Conservation (phyloP, 2,113 vertebrate species). For the Donacobius atricapilla region DNA sequence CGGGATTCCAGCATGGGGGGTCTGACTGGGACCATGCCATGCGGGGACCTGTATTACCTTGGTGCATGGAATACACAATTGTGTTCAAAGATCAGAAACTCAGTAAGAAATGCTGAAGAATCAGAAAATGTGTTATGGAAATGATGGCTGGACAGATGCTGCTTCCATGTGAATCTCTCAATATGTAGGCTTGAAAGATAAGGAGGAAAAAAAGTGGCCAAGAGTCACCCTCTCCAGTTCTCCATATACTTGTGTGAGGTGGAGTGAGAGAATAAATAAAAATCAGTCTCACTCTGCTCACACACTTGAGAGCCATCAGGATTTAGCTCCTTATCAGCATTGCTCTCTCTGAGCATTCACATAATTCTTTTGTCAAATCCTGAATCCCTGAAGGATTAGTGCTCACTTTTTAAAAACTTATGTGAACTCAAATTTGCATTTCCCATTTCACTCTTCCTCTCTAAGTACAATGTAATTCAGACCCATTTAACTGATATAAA, state of each 20-base stretch:
- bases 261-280: neutral
- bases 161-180: neutral
- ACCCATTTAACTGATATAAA: constrained; percentile 38
- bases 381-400: neutral
- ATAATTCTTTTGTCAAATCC: constrained; percentile 14
- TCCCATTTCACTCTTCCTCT: neutral
- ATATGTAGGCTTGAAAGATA: neutral
- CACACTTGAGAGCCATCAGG: neutral
- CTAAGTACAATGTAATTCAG: constrained; percentile 12
- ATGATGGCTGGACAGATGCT: neutral
- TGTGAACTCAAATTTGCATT: constrained; percentile 32
- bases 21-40: too few species aligned
- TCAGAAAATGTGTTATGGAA: neutral
- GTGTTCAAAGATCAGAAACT: neutral
- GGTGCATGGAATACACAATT: neutral
- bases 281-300: neutral
- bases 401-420: constrained; percentile 30
- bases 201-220: neutral
- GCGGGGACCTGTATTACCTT: neutral
- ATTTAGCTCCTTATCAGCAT: neutral
- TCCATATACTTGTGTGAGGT: neutral
- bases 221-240: neutral
- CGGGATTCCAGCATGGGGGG: fast-evolving
- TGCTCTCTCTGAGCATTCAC: neutral
- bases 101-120: neutral